Evolutionary conservation across 2,113 vertebrate genomes (phyloP).

Genomic region (Pangasianodon gigas): DNA sequence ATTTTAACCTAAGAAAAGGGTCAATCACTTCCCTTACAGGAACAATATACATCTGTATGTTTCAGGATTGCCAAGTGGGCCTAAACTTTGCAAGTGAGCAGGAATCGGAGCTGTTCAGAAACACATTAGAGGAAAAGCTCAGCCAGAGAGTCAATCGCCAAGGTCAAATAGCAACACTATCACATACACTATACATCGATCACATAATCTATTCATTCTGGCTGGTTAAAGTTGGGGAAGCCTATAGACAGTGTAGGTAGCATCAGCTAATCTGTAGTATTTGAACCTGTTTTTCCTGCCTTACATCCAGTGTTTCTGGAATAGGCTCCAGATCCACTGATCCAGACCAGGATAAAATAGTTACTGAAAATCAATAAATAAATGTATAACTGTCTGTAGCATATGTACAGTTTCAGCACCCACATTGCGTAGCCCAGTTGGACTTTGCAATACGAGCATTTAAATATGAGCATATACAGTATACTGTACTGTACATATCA

Average conservation of each 20-base stretch:
- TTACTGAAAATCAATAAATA: neutral
- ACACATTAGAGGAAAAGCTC: constrained; percentile 74
- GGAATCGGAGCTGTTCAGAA: constrained; percentile 70
- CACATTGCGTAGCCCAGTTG: neutral
- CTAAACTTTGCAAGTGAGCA: constrained; percentile 75
- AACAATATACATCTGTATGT: constrained; percentile 8
- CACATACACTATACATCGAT: neutral
- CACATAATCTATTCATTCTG: neutral
- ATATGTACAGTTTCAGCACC: neutral
- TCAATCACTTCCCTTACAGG: neutral
- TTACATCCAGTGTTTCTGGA: neutral
- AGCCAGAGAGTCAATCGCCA: constrained; percentile 68
- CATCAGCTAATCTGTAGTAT: neutral
- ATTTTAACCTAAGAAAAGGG: neutral
- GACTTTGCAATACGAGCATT: neutral
- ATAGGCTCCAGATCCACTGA: neutral
- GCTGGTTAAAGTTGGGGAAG: neutral
- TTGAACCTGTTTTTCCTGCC: neutral
- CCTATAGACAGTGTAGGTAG: neutral
- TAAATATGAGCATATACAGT: neutral
- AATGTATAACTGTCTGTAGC: neutral
- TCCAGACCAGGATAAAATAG: neutral
- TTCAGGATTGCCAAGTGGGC: constrained; percentile 76
- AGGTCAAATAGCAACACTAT: constrained; percentile 56
- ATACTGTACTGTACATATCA: neutral